phyloP scores from a whole-genome alignment of 2,113 vertebrate species.

The Edolisoma coerulescens region DNA sequence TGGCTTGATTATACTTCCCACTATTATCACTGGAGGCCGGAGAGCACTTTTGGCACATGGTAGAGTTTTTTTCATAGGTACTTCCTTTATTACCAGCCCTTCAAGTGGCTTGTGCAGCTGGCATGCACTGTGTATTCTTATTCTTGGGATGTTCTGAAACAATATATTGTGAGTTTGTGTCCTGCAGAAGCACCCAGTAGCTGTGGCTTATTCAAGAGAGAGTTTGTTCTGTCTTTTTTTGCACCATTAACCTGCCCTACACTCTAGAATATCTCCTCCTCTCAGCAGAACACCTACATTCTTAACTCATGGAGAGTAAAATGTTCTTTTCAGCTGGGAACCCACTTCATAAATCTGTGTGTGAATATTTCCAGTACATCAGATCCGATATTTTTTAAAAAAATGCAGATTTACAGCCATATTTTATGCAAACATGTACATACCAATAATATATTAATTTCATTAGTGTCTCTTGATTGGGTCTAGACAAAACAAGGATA shows the following conservation, averaged over 20 bases:
- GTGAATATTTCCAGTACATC: neutral
- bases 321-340: neutral
- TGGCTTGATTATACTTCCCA: neutral
- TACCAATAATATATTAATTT: neutral
- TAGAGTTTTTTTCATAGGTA: neutral
- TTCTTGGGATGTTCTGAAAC: neutral
- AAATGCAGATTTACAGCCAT: neutral
- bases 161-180: neutral
- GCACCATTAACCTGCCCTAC: neutral
- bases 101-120: neutral
- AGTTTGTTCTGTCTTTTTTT: neutral
- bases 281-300: neutral
- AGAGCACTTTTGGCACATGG: neutral
- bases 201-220: neutral
- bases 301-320: neutral
- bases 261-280: neutral
- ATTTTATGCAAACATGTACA: neutral
- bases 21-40: neutral
- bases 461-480: constrained; percentile 3
- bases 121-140: neutral
- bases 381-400: neutral
- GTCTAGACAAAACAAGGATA: constrained; percentile 45
- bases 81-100: neutral
- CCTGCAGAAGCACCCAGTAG: neutral
- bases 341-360: neutral